phyloP scores from a whole-genome alignment of 2,113 vertebrate genomes.

The Pelusios castaneus region DNA sequence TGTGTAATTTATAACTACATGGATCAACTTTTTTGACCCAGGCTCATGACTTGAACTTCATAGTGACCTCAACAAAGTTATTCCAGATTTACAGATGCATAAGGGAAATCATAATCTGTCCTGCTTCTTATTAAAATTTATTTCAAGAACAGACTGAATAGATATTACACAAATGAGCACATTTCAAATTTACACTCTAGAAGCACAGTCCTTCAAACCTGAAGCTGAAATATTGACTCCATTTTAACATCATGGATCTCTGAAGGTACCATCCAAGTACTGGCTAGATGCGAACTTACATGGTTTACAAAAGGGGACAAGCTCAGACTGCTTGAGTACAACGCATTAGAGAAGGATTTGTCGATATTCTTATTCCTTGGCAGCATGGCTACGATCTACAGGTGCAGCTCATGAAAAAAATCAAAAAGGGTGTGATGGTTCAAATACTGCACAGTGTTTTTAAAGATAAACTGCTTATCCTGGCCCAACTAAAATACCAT shows the following conservation, averaged over 20 bases:
- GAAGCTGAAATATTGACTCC: accelerated
- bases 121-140: not conserved
- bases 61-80: not conserved
- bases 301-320: accelerated
- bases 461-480: not conserved
- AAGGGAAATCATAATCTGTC: not conserved
- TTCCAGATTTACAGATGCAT: not conserved
- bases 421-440: not conserved
- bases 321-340: not conserved
- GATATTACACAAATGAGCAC: accelerated
- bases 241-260: not conserved
- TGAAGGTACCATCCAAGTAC: not conserved
- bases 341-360: not conserved
- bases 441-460: not conserved
- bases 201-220: not conserved
- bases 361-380: not conserved
- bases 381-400: not conserved
- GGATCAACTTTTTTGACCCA: not conserved
- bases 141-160: not conserved
- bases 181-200: not conserved
- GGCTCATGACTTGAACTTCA: not conserved
- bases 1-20: accelerated
- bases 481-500: not conserved
- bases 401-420: not conserved
- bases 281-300: not conserved